Conservation (phyloP, 2,797 vertebrate species). For the Steatocranus sp. region DNA sequence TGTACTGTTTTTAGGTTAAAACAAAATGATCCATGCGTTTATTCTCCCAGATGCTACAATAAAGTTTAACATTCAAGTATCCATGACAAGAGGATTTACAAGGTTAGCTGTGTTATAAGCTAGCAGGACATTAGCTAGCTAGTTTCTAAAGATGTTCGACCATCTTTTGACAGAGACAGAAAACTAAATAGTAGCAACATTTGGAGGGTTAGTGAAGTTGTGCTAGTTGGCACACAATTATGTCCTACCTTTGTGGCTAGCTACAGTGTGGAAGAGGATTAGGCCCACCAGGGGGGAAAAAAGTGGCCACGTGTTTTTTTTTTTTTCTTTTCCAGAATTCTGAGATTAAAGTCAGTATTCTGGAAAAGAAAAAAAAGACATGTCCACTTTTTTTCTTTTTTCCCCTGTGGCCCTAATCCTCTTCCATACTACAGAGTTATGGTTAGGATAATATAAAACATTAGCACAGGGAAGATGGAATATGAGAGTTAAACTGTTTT, state of each 20-base stretch:
- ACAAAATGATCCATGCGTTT: neutral
- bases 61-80: neutral
- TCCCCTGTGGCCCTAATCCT: neutral
- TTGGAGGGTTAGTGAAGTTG: neutral
- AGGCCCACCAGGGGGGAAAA: rapidly evolving
- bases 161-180: neutral
- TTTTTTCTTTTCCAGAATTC: neutral
- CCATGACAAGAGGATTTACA: neutral
- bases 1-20: neutral
- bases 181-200: neutral
- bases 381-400: neutral
- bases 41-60: neutral
- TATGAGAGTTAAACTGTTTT: neutral
- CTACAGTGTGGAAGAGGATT: neutral
- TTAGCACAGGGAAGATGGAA: neutral
- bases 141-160: neutral
- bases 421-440: neutral
- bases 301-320: neutral
- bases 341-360: neutral
- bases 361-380: neutral
- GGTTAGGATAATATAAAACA: neutral
- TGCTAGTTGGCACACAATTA: neutral
- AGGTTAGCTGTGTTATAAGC: neutral
- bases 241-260: neutral
- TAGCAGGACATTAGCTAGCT: neutral